Evolutionary conservation across 2,113 vertebrate genomes (phyloP), one percentile per base, ranked within the genome.

Genomic region (Benthochromis sp.): DNA sequence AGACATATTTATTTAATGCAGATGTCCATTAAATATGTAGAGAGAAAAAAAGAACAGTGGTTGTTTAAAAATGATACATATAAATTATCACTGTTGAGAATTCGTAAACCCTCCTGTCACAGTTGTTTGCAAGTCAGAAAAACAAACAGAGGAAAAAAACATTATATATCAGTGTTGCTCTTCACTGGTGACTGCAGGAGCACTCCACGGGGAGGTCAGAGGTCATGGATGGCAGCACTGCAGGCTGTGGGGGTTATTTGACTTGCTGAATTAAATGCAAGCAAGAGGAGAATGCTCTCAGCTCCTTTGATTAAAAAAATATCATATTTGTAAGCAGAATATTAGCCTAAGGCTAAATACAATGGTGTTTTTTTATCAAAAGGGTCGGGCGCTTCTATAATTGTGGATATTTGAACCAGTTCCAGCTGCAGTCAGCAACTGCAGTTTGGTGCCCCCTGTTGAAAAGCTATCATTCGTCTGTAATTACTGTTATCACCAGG

Each of bases 1-100:
- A 31, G 69, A 76, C 40, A 90, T 94, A 86, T 89, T 93, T 91
- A 87, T 92, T 91, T 91, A 82, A 93, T 88, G 73, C 38, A 27
- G 34, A 36, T 1, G 17, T 52, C 83, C 78, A 84, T 93, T 78
- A 90, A 87, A 89, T 88, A 91, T 90, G 86, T 61, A 86, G 85
- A 84, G 66, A 24, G 21, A 59, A 52, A 76, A 19, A 47, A 17
- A 14, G 59, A 21, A 80, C 50, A 54, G 9, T 1, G 59, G 19
- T 29, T 57, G 76, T 82, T 89, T 78, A 43, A 69, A 89, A 81
- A 83, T 52, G 54, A 21, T 76, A 29, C 17, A 83, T 88, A 82
- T 82, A 76, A 85, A 87, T 85, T 43, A 89, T 83, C 71, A 4
- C 88, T 55, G 81, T 54, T 79, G 88, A 81, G 84, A 59, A 43